Conservation (phyloP, 2,797 vertebrate genomes). For the Spea hammondii region DNA sequence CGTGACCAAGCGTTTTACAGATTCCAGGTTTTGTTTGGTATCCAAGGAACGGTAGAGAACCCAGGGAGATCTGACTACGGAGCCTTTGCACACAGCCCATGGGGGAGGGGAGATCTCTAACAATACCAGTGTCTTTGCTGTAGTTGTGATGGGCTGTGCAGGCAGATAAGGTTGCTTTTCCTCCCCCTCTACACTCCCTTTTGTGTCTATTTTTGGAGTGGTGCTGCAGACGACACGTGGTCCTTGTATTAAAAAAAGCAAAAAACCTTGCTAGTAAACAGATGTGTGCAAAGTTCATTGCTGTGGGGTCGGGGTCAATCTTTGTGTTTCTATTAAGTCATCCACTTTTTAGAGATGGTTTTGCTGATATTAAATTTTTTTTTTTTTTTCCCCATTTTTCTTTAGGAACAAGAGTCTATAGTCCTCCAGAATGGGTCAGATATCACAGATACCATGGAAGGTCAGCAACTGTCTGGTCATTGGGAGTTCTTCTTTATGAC, state of each 20-base stretch:
- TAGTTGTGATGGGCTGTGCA: constrained; percentile 36
- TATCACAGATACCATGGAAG: constrained; percentile 95
- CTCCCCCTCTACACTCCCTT: constrained; percentile 62
- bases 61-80: constrained; percentile 47
- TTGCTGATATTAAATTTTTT: not conserved
- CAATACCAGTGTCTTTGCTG: constrained; percentile 13
- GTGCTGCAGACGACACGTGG: constrained; percentile 68
- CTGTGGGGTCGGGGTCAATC: constrained; percentile 16
- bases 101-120: constrained; percentile 39
- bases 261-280: constrained; percentile 63
- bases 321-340: not conserved
- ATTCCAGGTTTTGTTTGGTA: constrained; percentile 74
- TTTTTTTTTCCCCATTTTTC: not conserved
- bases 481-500: constrained; percentile 93
- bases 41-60: constrained; percentile 71
- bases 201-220: constrained; percentile 69
- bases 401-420: constrained; percentile 92
- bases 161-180: constrained; percentile 35
- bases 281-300: constrained; percentile 53
- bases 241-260: constrained; percentile 53
- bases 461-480: constrained; percentile 94
- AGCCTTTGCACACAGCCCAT: constrained; percentile 30
- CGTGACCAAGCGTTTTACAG: constrained; percentile 75
- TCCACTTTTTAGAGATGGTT: not conserved
- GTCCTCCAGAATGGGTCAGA: constrained; percentile 96